Conservation (phyloP, 2,797 vertebrate species). For the Oreonectes daqikongensis region DNA sequence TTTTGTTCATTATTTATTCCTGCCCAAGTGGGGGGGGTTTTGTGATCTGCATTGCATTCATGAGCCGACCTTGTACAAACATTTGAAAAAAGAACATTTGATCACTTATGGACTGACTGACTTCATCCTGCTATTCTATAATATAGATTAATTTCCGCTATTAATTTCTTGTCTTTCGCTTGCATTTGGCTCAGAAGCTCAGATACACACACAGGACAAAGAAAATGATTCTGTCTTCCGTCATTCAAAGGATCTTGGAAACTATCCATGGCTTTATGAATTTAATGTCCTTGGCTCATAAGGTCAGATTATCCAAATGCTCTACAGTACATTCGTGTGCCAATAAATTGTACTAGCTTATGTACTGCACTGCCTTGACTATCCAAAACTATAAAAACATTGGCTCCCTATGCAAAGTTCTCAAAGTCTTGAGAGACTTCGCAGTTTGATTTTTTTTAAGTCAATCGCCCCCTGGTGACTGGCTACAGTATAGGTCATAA, state of each 20-base stretch:
- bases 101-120: neutral
- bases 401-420: too few species aligned
- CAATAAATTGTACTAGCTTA: too few species aligned
- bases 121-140: neutral
- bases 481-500: too few species aligned
- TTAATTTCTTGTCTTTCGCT: too few species aligned
- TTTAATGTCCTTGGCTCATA: neutral
- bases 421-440: too few species aligned
- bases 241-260: neutral
- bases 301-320: neutral
- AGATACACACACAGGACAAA: neutral
- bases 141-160: neutral
- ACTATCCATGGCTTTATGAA: neutral
- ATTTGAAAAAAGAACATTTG: neutral
- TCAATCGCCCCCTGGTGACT: too few species aligned
- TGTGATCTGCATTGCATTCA: slow-evolving; percentile 12
- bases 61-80: slow-evolving; percentile 11
- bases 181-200: too few species aligned
- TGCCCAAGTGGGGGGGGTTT: neutral
- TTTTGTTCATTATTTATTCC: slow-evolving; percentile 1
- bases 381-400: too few species aligned
- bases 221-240: neutral
- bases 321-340: neutral
- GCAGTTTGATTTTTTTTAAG: too few species aligned
- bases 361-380: too few species aligned